Percentiles rank a stretch among this genome's conserved stretches.
Conservation (phyloP, 2,113 vertebrate species). For the Paramisgurnus dabryanus region DNA sequence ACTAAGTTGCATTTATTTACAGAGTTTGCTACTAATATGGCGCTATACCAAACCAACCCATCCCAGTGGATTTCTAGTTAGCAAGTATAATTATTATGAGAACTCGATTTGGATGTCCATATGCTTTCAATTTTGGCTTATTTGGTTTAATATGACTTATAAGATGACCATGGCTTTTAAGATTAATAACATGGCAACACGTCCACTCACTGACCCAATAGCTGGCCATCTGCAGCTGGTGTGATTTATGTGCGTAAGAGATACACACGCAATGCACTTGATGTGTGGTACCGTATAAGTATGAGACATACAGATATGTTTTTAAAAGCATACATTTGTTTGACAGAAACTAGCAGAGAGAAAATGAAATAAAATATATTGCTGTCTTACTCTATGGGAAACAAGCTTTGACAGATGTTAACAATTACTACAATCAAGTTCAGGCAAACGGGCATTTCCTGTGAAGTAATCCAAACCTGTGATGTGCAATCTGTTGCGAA, state of each 20-base stretch:
- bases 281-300: not conserved
- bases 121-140: not conserved
- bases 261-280: not conserved
- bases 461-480: not conserved
- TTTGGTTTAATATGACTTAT: not conserved
- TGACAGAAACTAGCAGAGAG: not conserved
- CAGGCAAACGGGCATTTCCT: constrained; percentile 45
- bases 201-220: too few relatives aligned
- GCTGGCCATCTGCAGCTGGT: not conserved
- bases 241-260: not conserved
- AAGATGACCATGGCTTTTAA: not conserved
- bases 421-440: constrained; percentile 60
- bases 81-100: too few relatives aligned
- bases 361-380: not conserved
- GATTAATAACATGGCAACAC: not conserved
- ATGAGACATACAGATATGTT: not conserved
- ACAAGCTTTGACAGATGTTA: constrained; percentile 58
- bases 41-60: not conserved
- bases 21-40: too few relatives aligned
- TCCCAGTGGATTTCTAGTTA: too few relatives aligned
- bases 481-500: not conserved
- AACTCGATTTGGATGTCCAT: not conserved
- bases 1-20: too few relatives aligned
- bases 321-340: not conserved
- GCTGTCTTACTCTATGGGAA: constrained; percentile 37